phyloP scores from a whole-genome alignment of 2,797 vertebrate species.

The Betta splendens region DNA sequence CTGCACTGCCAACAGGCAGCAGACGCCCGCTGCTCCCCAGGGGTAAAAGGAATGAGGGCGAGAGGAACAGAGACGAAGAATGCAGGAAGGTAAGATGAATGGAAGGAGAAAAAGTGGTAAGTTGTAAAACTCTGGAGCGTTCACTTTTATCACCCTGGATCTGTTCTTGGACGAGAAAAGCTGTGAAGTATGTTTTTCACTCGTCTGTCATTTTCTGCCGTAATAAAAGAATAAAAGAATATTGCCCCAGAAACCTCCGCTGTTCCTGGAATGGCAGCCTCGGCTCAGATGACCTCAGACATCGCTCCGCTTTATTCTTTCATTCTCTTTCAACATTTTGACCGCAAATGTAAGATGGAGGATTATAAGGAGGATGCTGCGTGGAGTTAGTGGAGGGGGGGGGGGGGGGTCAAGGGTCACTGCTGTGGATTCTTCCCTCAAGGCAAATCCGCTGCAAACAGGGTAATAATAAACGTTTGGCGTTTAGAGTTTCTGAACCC shows the following conservation, averaged over 20 bases:
- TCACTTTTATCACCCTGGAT: slow-evolving; percentile 60
- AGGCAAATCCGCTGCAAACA: slow-evolving; percentile 60
- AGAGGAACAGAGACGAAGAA: slow-evolving; percentile 9
- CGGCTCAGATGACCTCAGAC: slow-evolving; percentile 63
- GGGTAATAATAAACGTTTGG: slow-evolving; percentile 67
- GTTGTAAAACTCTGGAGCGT: slow-evolving; percentile 52
- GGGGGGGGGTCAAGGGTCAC: slow-evolving; percentile 52
- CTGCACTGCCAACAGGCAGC: slow-evolving; percentile 63
- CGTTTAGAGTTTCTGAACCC: slow-evolving; percentile 57
- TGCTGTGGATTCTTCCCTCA: slow-evolving; percentile 60
- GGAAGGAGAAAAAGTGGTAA: slow-evolving; percentile 25
- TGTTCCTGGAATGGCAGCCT: slow-evolving; percentile 53
- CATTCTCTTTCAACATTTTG: slow-evolving; percentile 62
- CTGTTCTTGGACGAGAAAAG: slow-evolving; percentile 55
- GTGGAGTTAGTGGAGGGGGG: slow-evolving; percentile 10
- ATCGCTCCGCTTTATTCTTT: slow-evolving; percentile 61
- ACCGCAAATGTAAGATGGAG: slow-evolving; percentile 38
- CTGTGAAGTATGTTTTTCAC: slow-evolving; percentile 63
- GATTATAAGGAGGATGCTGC: slow-evolving; percentile 12
- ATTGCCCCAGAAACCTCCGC: slow-evolving; percentile 56
- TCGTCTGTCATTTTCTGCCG: slow-evolving; percentile 55
- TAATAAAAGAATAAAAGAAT: slow-evolving; percentile 65
- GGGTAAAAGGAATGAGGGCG: slow-evolving; percentile 52
- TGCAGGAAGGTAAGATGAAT: slow-evolving; percentile 11
- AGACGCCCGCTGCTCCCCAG: slow-evolving; percentile 43